Evolutionary conservation across 2,113 vertebrate species (phyloP), one percentile per base, ranked within the genome.

Genomic region (Empidonax alnorum): DNA sequence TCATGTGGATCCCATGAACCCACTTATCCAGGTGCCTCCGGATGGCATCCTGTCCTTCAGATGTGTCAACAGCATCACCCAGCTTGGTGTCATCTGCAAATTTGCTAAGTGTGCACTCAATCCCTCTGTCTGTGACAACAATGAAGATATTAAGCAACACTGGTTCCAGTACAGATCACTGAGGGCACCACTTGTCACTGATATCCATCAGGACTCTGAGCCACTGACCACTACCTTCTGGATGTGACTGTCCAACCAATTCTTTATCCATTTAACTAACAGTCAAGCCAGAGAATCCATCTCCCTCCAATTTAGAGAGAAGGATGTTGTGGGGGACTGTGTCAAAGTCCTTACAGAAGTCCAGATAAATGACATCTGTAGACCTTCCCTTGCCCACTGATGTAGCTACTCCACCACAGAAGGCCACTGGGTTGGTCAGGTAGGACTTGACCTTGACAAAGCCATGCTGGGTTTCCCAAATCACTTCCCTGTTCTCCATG

Each of bases 21-120:
- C 21, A 39, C 1, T 37, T 35, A 19, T 86, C 10, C 14, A 63
- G 5, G 7, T 42, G 8, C 11, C n/a, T 42, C 37, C 50, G 17
- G 8, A 72, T 21, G 9, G 14, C 18, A 76, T 42, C 7, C 17
- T 1, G 0, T 42, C n/a, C 22, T 14, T 65, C 44, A 41, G 13
- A 2, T 3, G 2, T 3, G 8, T 22, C 55, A 55, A 62, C 20
- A 0, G 0, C 22, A 35, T 3, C 50, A 50, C 30, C 14, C 41
- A 56, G 30, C 20, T 27, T 28, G 9, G 8, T 53, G 63, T 39
- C 3, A 7, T 9, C 53, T 27, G 30, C 6, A 65, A n/a, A 82
- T n/a, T 1, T 65, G 3, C 35, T 50, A 33, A 59, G 22, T 5
- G 10, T 44, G 24, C 22, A 73, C 27, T 58, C 0, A 0, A 35